phyloP scores from a whole-genome alignment of 2,888 invertebrate genomes.

The Chrysolina haemoptera region DNA sequence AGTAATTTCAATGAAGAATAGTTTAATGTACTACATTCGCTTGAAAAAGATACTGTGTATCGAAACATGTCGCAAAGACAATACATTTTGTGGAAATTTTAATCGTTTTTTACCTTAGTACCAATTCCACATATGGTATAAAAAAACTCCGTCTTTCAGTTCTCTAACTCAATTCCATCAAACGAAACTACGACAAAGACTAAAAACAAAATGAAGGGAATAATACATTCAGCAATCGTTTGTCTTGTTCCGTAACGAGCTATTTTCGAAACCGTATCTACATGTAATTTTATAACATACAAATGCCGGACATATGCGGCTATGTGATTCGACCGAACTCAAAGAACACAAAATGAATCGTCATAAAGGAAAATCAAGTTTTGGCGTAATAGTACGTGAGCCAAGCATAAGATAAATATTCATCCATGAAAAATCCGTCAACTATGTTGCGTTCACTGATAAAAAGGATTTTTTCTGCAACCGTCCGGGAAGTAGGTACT shows the following conservation, averaged over 20 bases:
- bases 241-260: constrained; percentile 53
- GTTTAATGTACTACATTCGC: too few species aligned
- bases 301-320: constrained; percentile 62
- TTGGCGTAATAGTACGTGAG: constrained; percentile 24
- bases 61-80: too few species aligned
- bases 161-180: constrained; percentile 1
- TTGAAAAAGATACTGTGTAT: too few species aligned
- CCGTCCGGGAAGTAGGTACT: too few species aligned
- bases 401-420: background rate
- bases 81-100: too few species aligned
- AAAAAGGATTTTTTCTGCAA: too few species aligned
- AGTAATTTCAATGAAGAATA: too few species aligned
- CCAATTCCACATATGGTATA: background rate
- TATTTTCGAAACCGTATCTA: constrained; percentile 63
- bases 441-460: too few species aligned
- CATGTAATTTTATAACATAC: constrained; percentile 62
- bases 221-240: constrained; percentile 36
- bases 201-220: constrained; percentile 19
- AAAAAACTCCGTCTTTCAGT: background rate
- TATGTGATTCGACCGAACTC: constrained; percentile 61
- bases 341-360: constrained; percentile 65
- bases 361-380: constrained; percentile 61
- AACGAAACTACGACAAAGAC: background rate
- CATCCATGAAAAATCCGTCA: too few species aligned
- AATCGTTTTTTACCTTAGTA: too few species aligned